Percentiles rank a stretch among this genome's conserved stretches.
Evolutionary conservation across 2,797 vertebrate genomes (phyloP).

Genomic region (Sebastes iracundus): DNA sequence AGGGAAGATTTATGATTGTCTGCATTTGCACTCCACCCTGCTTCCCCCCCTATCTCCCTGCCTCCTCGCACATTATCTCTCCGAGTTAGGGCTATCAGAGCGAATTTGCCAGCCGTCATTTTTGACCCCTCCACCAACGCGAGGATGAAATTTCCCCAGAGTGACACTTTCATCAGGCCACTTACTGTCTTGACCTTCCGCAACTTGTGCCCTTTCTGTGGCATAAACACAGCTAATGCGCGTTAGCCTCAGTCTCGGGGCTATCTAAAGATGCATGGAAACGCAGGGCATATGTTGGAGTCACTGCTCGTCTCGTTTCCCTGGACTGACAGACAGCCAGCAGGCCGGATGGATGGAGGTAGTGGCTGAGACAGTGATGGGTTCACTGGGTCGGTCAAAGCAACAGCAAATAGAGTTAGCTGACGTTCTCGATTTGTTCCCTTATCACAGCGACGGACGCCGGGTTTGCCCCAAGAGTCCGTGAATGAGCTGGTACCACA

Average conservation of each 20-base stretch:
- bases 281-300: constrained; percentile 46
- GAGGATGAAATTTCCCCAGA: constrained; percentile 68
- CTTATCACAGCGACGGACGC: constrained; percentile 85
- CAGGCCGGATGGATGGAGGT: constrained; percentile 1
- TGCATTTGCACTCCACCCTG: constrained; percentile 49
- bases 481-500: constrained; percentile 38
- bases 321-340: constrained; percentile 35
- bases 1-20: constrained; percentile 66
- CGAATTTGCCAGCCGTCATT: constrained; percentile 64
- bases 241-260: constrained; percentile 29
- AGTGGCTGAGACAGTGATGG: constrained; percentile 14
- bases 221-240: constrained; percentile 53
- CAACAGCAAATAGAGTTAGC: constrained; percentile 85
- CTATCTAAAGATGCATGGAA: constrained; percentile 47
- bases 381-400: constrained; percentile 42
- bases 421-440: constrained; percentile 71
- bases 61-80: constrained; percentile 59
- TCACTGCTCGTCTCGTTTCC: constrained; percentile 37
- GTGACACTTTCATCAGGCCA: constrained; percentile 75
- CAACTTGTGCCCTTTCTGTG: constrained; percentile 54
- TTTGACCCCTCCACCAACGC: constrained; percentile 48
- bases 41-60: constrained; percentile 15
- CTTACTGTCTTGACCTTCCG: constrained; percentile 71
- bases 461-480: constrained; percentile 63
- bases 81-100: constrained; percentile 57